Conservation (phyloP, 1,140 invertebrate genomes). For the Adoxophyes honmai region DNA sequence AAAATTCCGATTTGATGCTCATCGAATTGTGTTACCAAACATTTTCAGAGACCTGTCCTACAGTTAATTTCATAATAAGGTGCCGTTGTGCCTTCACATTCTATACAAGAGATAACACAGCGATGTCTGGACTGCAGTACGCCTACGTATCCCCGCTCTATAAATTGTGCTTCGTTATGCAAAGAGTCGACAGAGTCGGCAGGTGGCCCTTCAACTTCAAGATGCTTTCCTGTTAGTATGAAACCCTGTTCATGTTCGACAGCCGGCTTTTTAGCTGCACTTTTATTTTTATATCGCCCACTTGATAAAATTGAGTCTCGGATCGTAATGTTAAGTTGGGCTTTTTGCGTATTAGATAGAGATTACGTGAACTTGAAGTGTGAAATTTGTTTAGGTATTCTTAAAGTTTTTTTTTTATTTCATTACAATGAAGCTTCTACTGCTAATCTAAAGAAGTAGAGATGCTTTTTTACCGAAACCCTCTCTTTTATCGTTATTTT, state of each 20-base stretch:
- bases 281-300: not conserved
- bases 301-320: not conserved
- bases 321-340: no score
- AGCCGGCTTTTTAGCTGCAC: not conserved
- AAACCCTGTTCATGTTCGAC: constrained; percentile 10
- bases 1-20: no score
- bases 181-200: constrained; percentile 40
- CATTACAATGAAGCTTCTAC: no score
- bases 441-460: no score
- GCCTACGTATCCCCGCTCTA: constrained; percentile 43
- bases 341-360: no score
- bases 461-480: no score
- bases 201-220: constrained; percentile 43
- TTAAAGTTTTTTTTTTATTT: no score
- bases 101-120: constrained; percentile 19
- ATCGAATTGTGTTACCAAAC: not conserved
- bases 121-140: constrained; percentile 31
- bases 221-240: constrained; percentile 22
- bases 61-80: constrained; percentile 8
- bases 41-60: not conserved
- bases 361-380: no score
- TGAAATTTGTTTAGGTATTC: no score
- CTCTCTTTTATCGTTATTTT: no score
- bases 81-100: constrained; percentile 12
- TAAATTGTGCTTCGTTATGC: constrained; percentile 63